Conservation (phyloP, 2,888 invertebrate species). For the Melolontha melolontha region DNA sequence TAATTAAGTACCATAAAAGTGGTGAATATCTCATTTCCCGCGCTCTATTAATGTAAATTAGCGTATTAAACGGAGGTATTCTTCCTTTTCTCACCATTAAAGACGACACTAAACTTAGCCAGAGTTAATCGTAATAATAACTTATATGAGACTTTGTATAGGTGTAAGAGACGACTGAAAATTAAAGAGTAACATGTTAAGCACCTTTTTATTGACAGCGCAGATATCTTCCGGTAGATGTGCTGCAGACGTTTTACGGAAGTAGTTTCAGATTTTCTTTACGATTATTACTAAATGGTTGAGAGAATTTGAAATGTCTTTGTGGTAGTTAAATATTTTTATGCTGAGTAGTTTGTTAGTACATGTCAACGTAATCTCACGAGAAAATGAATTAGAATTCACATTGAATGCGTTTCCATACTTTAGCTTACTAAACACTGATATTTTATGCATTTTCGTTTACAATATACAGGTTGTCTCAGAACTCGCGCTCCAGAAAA, state of each 20-base stretch:
- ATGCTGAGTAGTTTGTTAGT: too few species aligned
- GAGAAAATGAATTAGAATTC: too few species aligned
- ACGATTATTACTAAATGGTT: background rate
- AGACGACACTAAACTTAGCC: constrained; percentile 11
- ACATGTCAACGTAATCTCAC: too few species aligned
- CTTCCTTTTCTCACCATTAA: constrained; percentile 12
- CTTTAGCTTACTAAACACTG: too few species aligned
- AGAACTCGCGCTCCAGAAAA: too few species aligned
- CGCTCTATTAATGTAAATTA: constrained; percentile 37
- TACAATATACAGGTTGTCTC: too few species aligned
- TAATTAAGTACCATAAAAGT: constrained; percentile 33
- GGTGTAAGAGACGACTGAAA: background rate
- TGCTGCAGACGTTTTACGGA: background rate
- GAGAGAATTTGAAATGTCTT: background rate
- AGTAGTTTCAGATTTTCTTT: background rate
- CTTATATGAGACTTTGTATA: background rate
- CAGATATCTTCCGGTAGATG: background rate
- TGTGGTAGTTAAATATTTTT: background rate
- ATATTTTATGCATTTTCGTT: too few species aligned
- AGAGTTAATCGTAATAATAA: constrained; percentile 17
- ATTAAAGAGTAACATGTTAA: constrained; percentile 2
- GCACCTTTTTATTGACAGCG: background rate
- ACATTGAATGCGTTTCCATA: too few species aligned
- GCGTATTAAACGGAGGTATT: constrained; percentile 24
- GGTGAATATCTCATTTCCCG: constrained; percentile 20